A percentile compares a stretch with the other conserved stretches of the same genome.
These are phyloP conservation scores for Microcebus ravelobensis DNA, from an alignment of 2,113 vertebrate species.

Conservation along the genomic window DNA sequence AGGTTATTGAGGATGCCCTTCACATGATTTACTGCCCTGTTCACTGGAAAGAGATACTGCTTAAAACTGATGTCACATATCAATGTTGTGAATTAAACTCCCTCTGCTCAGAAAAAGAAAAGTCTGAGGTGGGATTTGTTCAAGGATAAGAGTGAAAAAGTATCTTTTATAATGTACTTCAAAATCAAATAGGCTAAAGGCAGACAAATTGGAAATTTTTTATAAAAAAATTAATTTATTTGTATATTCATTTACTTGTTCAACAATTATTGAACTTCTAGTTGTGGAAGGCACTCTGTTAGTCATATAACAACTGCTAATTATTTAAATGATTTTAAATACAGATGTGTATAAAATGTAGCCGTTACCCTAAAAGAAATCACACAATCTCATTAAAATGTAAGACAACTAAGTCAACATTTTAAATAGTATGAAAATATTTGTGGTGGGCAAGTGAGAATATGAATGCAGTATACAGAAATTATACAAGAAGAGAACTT, in stretches of 20 bases:
- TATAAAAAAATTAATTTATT: background rate
- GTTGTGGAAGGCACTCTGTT: background rate
- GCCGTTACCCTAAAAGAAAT: background rate
- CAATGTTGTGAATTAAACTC: background rate
- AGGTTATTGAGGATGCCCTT: background rate
- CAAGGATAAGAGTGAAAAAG: background rate
- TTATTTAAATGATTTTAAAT: background rate
- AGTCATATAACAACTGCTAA: too few relatives aligned
- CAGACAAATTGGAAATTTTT: background rate
- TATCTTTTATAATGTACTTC: background rate
- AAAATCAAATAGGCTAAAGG: background rate
- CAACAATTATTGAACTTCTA: background rate
- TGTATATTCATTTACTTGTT: background rate
- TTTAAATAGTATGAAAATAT: background rate
- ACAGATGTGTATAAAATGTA: background rate
- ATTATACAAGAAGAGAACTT: background rate
- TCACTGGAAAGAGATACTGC: background rate
- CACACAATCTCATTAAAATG: background rate
- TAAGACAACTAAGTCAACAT: background rate
- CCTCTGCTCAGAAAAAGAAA: background rate
- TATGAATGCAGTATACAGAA: background rate
- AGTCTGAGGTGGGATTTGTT: background rate
- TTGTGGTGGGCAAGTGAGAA: background rate
- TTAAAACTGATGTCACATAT: background rate
- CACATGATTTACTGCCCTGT: background rate